Evolutionary conservation across 1,140 invertebrate genomes (phyloP), one percentile per base, ranked within the genome.

Genomic region (Tachypleus tridentatus): DNA sequence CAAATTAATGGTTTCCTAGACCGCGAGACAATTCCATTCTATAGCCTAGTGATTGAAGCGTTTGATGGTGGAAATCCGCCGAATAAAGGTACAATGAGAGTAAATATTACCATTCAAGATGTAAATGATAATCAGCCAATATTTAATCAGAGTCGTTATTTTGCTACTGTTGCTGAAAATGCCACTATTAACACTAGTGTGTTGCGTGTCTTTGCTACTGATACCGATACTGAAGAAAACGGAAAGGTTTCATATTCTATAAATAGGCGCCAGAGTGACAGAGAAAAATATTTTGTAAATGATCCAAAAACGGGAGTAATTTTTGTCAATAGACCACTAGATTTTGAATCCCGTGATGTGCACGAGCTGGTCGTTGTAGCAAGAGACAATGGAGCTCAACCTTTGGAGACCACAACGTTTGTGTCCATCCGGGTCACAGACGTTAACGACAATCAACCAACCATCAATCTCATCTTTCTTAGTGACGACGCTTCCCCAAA

Each of bases 1-100:
- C 83, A 85, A 72, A 91, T 89, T 0, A 75, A 83, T 0, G 80
- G 84, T 54, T 85, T 86, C 4, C 81, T 98, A 61, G 93, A 98
- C 77, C 95, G 89, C 73, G 94, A 97, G 80, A 85, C 86, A 2
- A 82, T 86, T 65, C 83, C 86, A 11, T 77, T 85, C n/a, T 95
- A 94, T 75, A 87, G 93, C 77, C 84, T 97, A 49, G 97, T 93
- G 93, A 83, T 97, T 60, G 89, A 94, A 80, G 93, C 93, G 0
- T 79, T 83, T 61, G 91, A 96, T 77, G 86, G 86, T 1, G 89
- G 91, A 73, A 83, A 82, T 58, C 90, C 90, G 4, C 83, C 87
- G 1, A 75, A 94, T 11, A 80, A 87, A 64, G 89, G 85, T 86
- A 64, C 74, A 0, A 70, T 73, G 3, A 82, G 87, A 71, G 74